A percentile compares a stretch with the other conserved stretches of the same genome.
Conservation (phyloP, 2,797 vertebrate genomes). For the Gorsachius magnificus region DNA sequence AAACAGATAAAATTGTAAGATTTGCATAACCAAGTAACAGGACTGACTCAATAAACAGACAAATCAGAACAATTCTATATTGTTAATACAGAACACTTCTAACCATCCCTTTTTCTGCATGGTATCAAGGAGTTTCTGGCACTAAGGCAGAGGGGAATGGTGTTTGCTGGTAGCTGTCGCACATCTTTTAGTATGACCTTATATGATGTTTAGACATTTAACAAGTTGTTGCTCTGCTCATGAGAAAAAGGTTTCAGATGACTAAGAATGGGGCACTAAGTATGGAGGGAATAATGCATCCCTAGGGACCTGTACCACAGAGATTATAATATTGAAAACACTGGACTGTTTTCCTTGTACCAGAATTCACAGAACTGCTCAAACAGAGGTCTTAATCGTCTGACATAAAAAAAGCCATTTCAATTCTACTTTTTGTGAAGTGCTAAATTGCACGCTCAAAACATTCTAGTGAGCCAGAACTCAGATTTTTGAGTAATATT, state of each 20-base stretch:
- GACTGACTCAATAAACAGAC: background rate
- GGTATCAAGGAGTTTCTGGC: background rate
- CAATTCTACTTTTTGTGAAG: background rate
- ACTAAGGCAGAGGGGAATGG: background rate
- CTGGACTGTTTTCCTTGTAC: background rate
- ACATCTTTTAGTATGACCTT: background rate
- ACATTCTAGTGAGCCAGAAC: background rate
- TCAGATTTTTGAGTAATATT: background rate
- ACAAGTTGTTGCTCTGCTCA: background rate
- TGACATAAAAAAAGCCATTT: background rate
- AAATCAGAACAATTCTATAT: fast-evolving
- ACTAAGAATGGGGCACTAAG: background rate
- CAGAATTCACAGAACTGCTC: background rate
- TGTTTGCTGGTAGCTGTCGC: background rate
- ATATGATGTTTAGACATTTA: background rate
- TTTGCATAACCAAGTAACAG: background rate
- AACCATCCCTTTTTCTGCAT: background rate
- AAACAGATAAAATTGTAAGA: background rate
- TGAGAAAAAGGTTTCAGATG: background rate
- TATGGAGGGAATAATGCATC: background rate
- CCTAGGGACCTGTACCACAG: background rate
- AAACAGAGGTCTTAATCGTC: background rate
- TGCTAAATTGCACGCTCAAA: background rate
- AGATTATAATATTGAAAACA: background rate
- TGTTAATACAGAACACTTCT: background rate